Evolutionary conservation across 2,888 invertebrate species (phyloP), one percentile per base, ranked within the genome.

Genomic region (Megamerina dolium): DNA sequence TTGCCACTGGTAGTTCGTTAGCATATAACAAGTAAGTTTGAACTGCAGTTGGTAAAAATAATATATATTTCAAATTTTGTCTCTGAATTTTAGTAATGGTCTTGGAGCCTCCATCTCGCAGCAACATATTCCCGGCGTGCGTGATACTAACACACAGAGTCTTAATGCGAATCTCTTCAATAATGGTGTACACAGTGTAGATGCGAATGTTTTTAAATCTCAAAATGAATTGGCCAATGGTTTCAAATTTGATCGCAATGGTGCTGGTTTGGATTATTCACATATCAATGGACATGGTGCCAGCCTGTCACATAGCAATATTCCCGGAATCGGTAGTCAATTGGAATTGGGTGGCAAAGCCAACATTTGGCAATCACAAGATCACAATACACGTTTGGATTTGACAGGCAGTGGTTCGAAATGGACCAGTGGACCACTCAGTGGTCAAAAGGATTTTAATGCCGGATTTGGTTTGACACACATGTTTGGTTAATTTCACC

Each of bases 181-280:
- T 44, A 54, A 64, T 30, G 64, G 57, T n/a, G 39, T 40, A 0
- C 60, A 64, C 45, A 65, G 54, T 12, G 32, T 64, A 27, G 56
- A 58, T 40, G 64, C 62, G 20, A 65, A 61, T 37, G 66, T 47
- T 4, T 64, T 64, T 17, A 57, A 56, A 33, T 64, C 64, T 1
- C 61, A 65, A 23, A 64, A 64, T 33, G 59, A 56, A 14, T 49
- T 63, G 10, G 58, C 66, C 35, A 65, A 65, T 43, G 66, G 66
- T 5, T 59, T 63, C n/a, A 45, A 63, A 37, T 64, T 63, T 45
- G 57, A 64, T 20, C 60, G 62, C 17, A 64, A 64, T 37, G 64
- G 65, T 6, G 62, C 54, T 29, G 64, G 60, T 5, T 45, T 64
- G 43, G 61, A 60, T 1, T 64, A 64, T 53, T 55, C 62, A 1